Percentiles rank a stretch among this genome's conserved stretches.
Evolutionary conservation across 2,888 invertebrate genomes (phyloP).

Genomic region (Parelbella ahira): DNA sequence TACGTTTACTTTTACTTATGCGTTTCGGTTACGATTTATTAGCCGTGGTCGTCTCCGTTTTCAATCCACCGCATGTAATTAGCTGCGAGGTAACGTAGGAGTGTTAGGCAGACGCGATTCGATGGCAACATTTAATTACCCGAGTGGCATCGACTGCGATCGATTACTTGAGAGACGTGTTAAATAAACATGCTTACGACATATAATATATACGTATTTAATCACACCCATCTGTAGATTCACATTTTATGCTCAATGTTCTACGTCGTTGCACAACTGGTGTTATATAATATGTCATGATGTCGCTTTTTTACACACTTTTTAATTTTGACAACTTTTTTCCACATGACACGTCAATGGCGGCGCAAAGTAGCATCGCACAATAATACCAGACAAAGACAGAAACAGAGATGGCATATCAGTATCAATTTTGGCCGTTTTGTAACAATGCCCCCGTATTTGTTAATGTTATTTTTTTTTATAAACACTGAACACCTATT

Average conservation of each 20-base stretch:
- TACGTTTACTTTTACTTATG: too few relatives aligned
- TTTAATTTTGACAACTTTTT: too few relatives aligned
- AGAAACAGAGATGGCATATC: constrained; percentile 30
- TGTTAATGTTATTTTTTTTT: too few relatives aligned
- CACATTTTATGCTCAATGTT: constrained; percentile 35
- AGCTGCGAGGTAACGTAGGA: constrained; percentile 55
- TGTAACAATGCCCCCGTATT: too few relatives aligned
- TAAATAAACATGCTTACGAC: constrained; percentile 16
- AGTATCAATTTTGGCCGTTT: too few relatives aligned
- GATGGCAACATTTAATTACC: constrained; percentile 37
- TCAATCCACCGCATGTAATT: constrained; percentile 61
- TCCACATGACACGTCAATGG: background rate
- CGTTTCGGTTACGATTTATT: constrained; percentile 10
- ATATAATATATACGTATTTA: constrained; percentile 34
- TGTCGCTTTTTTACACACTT: constrained; percentile 21
- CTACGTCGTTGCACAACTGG: constrained; percentile 26
- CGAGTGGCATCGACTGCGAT: too few relatives aligned
- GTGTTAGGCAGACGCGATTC: constrained; percentile 52
- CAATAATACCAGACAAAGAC: constrained; percentile 2
- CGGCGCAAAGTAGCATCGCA: background rate
- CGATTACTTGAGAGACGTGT: too few relatives aligned
- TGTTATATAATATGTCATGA: too few relatives aligned
- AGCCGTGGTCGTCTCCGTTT: constrained; percentile 51
- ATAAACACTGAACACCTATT: constrained; percentile 6
- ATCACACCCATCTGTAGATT: constrained; percentile 27